These are phyloP conservation scores for Chaetops frenatus DNA, from an alignment of 2,113 vertebrate genomes.

Conservation along the genomic window DNA sequence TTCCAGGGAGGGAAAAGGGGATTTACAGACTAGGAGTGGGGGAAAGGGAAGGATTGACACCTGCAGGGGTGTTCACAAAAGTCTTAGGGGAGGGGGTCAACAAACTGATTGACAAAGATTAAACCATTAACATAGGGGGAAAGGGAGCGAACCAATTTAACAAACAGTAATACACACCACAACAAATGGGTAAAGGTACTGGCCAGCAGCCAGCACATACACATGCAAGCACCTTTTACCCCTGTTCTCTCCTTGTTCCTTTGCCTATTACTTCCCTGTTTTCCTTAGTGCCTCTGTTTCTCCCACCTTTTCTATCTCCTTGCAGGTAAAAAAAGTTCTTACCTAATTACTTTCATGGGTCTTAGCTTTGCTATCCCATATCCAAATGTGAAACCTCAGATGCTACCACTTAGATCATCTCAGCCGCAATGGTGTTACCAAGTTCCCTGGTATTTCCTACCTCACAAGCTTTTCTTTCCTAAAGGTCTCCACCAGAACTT, in stretches of 20 bases:
- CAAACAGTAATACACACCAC: too few species aligned
- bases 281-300: background rate
- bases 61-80: too few species aligned
- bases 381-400: background rate
- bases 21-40: too few species aligned
- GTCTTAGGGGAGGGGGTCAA: too few species aligned
- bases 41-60: too few species aligned
- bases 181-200: too few species aligned
- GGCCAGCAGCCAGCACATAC: background rate
- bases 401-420: background rate
- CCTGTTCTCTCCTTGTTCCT: background rate
- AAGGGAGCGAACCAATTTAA: too few species aligned
- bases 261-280: background rate
- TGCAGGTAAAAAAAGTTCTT: background rate
- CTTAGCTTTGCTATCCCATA: background rate
- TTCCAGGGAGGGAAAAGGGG: too few species aligned
- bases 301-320: background rate
- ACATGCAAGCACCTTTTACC: background rate
- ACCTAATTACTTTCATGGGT: background rate
- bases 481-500: background rate
- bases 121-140: too few species aligned
- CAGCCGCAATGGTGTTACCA: fast-evolving
- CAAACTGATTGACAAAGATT: too few species aligned
- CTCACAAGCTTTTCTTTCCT: background rate
- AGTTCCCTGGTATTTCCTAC: background rate